phyloP scores from a whole-genome alignment of 1,140 invertebrate species.

The Pogonomyrmex californicus region DNA sequence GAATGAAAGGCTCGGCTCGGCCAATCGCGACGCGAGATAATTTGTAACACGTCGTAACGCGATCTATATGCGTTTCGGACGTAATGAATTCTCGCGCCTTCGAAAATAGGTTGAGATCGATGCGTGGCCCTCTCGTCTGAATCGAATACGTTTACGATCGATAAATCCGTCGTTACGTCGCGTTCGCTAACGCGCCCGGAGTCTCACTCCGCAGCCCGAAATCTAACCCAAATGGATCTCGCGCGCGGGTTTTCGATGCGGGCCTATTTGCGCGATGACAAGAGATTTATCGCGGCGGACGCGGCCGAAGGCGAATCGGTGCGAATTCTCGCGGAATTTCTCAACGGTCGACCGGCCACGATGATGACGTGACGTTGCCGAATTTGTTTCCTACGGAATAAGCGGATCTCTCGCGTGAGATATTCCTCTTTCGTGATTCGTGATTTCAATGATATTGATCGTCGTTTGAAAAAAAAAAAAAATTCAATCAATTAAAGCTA shows the following conservation, averaged over 20 bases:
- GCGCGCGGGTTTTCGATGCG: slow-evolving; percentile 29
- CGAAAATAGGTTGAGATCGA: slow-evolving; percentile 50
- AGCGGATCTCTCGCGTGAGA: background rate
- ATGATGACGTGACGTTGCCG: background rate
- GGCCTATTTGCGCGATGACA: background rate
- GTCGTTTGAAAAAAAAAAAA: background rate
- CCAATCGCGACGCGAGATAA: slow-evolving; percentile 13
- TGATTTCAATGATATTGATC: background rate
- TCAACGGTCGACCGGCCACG: background rate
- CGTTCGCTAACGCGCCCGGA: background rate
- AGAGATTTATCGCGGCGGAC: slow-evolving; percentile 44
- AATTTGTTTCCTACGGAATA: background rate
- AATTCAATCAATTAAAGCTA: background rate
- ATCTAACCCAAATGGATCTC: slow-evolving; percentile 23
- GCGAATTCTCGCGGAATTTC: slow-evolving; percentile 23
- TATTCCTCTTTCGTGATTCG: background rate
- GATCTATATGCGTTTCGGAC: slow-evolving; percentile 9
- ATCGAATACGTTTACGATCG: slow-evolving; percentile 14
- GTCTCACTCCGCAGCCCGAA: background rate
- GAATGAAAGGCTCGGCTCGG: background rate
- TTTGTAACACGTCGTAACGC: slow-evolving; percentile 6
- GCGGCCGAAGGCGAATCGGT: background rate
- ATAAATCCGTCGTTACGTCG: slow-evolving; percentile 27
- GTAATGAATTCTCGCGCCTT: background rate
- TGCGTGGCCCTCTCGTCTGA: slow-evolving; percentile 34